Conservation (phyloP, 2,797 vertebrate genomes). For the Tenualosa thibaudeaui region DNA sequence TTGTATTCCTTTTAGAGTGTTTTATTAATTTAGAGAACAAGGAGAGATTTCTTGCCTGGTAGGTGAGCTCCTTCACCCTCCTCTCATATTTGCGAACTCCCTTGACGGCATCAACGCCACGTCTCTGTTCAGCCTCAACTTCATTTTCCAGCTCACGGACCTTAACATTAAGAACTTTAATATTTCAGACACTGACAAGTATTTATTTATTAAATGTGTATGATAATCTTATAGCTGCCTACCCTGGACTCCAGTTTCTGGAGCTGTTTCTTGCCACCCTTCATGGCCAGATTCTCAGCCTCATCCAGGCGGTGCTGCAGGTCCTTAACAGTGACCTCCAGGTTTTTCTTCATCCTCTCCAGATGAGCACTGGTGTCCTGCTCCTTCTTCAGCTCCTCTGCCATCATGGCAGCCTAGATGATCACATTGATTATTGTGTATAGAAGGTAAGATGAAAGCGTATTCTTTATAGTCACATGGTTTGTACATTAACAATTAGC, state of each 20-base stretch:
- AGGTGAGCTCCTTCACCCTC: slow-evolving; percentile 78
- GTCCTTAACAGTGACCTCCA: slow-evolving; percentile 85
- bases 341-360: slow-evolving; percentile 88
- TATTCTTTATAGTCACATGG: too few relatives aligned
- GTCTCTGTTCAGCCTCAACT: slow-evolving; percentile 77
- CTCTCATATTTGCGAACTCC: slow-evolving; percentile 79
- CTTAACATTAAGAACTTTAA: slow-evolving; percentile 55
- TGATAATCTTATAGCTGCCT: neutral
- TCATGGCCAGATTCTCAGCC: slow-evolving; percentile 88
- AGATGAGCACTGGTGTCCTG: slow-evolving; percentile 89
- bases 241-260: slow-evolving; percentile 81
- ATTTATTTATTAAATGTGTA: too few relatives aligned
- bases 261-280: slow-evolving; percentile 87
- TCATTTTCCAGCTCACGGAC: slow-evolving; percentile 78
- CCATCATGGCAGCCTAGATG: slow-evolving; percentile 87
- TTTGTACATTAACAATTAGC: too few relatives aligned
- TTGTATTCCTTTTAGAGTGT: too few relatives aligned
- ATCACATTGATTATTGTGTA: neutral
- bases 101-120: slow-evolving; percentile 74
- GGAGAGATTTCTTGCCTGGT: slow-evolving; percentile 66
- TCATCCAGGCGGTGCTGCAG: slow-evolving; percentile 86
- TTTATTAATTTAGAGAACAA: too few relatives aligned
- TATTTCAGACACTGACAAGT: too few relatives aligned
- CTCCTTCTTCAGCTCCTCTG: slow-evolving; percentile 89
- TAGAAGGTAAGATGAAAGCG: neutral